Base-by-base conservation (phyloP, 2,888 invertebrate genomes). In the Ctena decussata region DNA sequence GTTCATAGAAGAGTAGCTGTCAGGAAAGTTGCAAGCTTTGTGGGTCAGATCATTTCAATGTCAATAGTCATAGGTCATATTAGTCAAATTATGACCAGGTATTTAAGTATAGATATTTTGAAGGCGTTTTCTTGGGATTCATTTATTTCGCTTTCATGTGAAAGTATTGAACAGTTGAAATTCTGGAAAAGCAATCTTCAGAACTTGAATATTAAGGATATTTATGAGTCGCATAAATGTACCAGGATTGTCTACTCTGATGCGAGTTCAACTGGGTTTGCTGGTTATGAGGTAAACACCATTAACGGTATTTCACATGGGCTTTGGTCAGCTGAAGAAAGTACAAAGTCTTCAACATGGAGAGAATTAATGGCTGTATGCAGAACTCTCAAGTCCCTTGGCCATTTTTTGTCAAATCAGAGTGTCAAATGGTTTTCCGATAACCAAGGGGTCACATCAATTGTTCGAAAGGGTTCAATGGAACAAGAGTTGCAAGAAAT, bases 31-130 rank as follows among this genome's bases (percentile, higher is more conserved):
- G 88, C 84, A 46, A 84, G 86, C 75, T 35, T 90, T 6, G 85
- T 87, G 8, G 87, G 86, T 15, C 88, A 89, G 60, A 80, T 90
- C 18, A 86, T 85, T 46, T 90, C 84, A 44, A 88, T 88, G 83
- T 76, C 79, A n/a, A 69, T 81, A 24, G 89, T 89, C n/a, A n/a
- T 89, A 15, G 90, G 89, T 24, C 74, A 80, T 70, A 74, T 89
- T 18, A 32, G 53, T 15, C 85, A 89, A 57, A 75, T 87, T 32
- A 89, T 90, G 89, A n/a, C n/a, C n/a, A n/a, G n/a, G n/a, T 79
- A 60, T 78, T 49, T 86, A 32, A 86, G 80, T 57, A 65, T 84
- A n/a, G 83, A 87, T 71, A 77, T 89, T 37, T 44, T 53, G n/a
- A 69, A 27, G 0, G 77, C 75, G 15, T 30, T 41, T 24, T 39